phyloP scores from a whole-genome alignment of 2,888 invertebrate species.

The Molorchus minor region DNA sequence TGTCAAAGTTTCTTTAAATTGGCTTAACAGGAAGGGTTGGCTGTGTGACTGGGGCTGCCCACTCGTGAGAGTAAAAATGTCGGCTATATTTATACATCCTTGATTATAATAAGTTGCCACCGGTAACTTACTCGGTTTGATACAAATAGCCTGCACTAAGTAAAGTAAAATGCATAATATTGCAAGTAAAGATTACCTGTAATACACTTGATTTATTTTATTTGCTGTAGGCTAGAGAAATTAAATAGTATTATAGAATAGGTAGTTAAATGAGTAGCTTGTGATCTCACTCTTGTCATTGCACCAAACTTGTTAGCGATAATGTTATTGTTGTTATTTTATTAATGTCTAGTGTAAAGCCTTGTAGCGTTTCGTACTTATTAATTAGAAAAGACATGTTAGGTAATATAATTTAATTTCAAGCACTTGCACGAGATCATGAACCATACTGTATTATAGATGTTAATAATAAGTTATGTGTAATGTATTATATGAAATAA shows the following conservation, averaged over 20 bases:
- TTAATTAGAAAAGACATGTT: constrained; percentile 40
- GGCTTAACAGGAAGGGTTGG: constrained; percentile 27
- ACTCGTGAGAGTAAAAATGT: constrained; percentile 15
- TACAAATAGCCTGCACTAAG: too few relatives aligned
- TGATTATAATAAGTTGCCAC: constrained; percentile 59
- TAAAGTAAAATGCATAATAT: constrained; percentile 53
- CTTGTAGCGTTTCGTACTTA: constrained; percentile 36
- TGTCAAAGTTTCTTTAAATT: constrained; percentile 17
- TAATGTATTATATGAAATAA: constrained; percentile 39
- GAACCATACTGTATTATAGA: constrained; percentile 49
- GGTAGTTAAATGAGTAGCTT: constrained; percentile 50
- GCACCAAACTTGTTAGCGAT: constrained; percentile 44
- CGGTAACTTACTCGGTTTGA: too few relatives aligned
- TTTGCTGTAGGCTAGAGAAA: constrained; percentile 40
- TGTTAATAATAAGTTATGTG: constrained; percentile 44
- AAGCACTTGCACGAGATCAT: constrained; percentile 53
- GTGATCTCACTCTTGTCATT: constrained; percentile 55
- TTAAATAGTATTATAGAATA: constrained; percentile 39
- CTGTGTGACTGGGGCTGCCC: constrained; percentile 54
- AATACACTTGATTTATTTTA: constrained; percentile 47
- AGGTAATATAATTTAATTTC: constrained; percentile 39
- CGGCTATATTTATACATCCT: constrained; percentile 18
- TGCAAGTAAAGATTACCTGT: too few relatives aligned
- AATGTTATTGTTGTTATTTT: constrained; percentile 37
- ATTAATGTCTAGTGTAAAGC: constrained; percentile 36